These are phyloP conservation scores for Phasianus colchicus DNA, from an alignment of 2,113 vertebrate species.

Conservation along the genomic window DNA sequence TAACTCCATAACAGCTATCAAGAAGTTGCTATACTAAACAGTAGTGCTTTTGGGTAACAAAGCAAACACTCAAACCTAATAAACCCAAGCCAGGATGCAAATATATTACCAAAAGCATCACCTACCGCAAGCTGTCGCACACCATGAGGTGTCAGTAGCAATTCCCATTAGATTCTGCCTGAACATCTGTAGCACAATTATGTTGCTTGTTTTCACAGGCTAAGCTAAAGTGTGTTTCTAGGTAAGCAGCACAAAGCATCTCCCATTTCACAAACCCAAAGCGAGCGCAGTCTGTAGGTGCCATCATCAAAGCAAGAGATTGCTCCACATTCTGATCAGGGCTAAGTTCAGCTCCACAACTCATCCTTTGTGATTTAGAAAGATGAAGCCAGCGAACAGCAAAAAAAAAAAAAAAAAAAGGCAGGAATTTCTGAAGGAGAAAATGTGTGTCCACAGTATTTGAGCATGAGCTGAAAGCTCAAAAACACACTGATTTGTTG, in stretches of 20 bases:
- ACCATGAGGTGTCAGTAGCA: neutral
- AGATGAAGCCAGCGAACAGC: neutral
- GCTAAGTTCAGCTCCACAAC: neutral
- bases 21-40: neutral
- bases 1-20: neutral
- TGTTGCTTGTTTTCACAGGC: neutral
- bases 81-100: neutral
- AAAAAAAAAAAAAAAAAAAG: neutral
- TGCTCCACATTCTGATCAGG: neutral
- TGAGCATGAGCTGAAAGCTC: neutral
- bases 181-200: neutral
- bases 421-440: fast-evolving
- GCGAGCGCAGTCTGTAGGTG: neutral
- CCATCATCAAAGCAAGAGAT: fast-evolving
- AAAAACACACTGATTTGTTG: fast-evolving
- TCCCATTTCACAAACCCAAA: fast-evolving
- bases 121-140: neutral
- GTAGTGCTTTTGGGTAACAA: neutral
- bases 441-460: neutral
- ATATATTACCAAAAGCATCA: neutral
- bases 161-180: neutral
- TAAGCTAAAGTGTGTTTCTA: neutral
- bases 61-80: neutral
- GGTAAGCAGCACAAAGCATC: neutral
- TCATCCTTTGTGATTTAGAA: neutral